Evolutionary conservation across 2,888 invertebrate species (phyloP).

Genomic region (Tinea trinotella): DNA sequence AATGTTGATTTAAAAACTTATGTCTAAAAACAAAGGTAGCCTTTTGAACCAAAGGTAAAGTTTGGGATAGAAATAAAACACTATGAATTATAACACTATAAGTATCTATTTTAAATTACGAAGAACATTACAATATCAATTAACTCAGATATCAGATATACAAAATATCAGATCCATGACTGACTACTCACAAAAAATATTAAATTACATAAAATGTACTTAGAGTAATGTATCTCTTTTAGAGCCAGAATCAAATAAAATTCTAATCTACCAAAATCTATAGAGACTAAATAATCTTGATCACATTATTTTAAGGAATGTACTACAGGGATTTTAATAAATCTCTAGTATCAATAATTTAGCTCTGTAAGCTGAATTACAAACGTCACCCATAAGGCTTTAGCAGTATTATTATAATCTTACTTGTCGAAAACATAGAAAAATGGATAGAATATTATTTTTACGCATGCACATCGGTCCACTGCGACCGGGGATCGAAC

Average conservation of each 20-base stretch:
- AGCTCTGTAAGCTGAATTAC: background rate
- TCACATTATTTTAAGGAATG: constrained; percentile 14
- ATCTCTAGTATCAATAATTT: background rate
- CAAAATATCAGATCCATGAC: background rate
- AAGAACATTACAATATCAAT: too few relatives aligned
- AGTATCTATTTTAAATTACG: background rate
- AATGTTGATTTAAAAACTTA: too few relatives aligned
- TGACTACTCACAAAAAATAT: background rate
- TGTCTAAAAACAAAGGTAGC: too few relatives aligned
- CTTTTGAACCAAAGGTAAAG: too few relatives aligned
- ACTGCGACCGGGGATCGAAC: too few relatives aligned
- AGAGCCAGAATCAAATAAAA: constrained; percentile 1
- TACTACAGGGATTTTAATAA: background rate
- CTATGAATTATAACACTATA: background rate
- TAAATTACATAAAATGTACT: background rate
- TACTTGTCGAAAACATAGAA: too few relatives aligned
- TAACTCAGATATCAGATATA: background rate
- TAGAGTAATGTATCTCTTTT: background rate
- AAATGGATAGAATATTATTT: too few relatives aligned
- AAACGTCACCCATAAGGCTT: too few relatives aligned
- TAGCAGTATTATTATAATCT: too few relatives aligned
- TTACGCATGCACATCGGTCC: too few relatives aligned
- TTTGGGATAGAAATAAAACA: background rate
- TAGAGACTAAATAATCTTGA: background rate
- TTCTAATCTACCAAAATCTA: background rate